Evolutionary conservation across 2,797 vertebrate genomes (phyloP).

Genomic region (Acrocephalus scirpaceus): DNA sequence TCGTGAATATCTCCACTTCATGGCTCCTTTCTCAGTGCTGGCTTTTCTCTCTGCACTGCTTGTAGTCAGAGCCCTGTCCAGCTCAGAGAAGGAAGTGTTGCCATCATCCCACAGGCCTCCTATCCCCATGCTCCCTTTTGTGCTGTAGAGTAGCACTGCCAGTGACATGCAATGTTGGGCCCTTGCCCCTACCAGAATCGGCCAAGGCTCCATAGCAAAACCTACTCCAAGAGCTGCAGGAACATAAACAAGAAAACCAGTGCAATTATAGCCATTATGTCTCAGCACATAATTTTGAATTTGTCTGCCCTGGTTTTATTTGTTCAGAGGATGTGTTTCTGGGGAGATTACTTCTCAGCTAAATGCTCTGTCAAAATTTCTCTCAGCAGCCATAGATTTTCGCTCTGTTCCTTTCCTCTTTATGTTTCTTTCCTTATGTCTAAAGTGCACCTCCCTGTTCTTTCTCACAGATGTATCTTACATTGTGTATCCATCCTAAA

Average conservation of each 20-base stretch:
- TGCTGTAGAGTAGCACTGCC: background rate
- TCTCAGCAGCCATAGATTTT: background rate
- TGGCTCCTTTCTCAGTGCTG: background rate
- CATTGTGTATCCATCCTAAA: background rate
- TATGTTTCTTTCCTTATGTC: background rate
- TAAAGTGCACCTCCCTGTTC: background rate
- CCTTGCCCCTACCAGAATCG: background rate
- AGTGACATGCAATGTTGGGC: background rate
- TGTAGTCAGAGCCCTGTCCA: background rate
- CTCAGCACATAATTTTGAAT: background rate
- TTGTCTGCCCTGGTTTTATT: background rate
- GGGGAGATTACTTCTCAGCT: background rate
- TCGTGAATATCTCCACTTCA: background rate
- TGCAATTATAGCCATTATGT: background rate
- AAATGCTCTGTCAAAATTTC: background rate
- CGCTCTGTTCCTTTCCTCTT: background rate
- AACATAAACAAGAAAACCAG: conserved; percentile 1
- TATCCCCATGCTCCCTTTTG: background rate
- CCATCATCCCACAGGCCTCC: background rate
- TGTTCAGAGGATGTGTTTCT: background rate
- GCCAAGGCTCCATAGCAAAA: background rate
- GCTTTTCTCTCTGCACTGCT: background rate
- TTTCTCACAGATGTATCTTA: background rate
- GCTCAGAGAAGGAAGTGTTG: background rate
- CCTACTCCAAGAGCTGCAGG: background rate